Evolutionary conservation across 2,797 vertebrate species (phyloP).

Genomic region (Acipenser oxyrinchus): DNA sequence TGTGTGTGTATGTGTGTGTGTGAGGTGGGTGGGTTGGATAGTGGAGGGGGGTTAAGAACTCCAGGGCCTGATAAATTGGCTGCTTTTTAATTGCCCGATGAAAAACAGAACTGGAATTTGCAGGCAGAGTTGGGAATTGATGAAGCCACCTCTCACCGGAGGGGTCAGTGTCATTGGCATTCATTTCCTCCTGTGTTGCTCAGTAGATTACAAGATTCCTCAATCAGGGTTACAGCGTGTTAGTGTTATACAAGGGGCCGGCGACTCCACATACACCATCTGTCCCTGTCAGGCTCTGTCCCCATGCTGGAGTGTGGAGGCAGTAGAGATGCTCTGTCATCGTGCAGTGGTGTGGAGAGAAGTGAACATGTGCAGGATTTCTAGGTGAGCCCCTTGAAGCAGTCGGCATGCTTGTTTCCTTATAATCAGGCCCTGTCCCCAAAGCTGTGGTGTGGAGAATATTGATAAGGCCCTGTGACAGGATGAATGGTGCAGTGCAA

Average conservation of each 20-base stretch:
- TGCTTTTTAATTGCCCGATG: conserved; percentile 64
- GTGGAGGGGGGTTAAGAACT: conserved; percentile 59
- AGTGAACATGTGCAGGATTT: too few species aligned
- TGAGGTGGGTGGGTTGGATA: conserved; percentile 2
- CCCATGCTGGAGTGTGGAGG: too few species aligned
- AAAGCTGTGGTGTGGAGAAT: too few species aligned
- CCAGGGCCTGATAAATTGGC: conserved; percentile 73
- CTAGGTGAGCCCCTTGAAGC: too few species aligned
- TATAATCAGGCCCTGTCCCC: too few species aligned
- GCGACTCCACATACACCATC: too few species aligned
- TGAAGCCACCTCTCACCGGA: conserved; percentile 29
- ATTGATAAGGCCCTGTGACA: too few species aligned
- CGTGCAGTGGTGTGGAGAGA: too few species aligned
- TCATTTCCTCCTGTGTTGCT: conserved; percentile 22
- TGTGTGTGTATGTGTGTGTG: background rate
- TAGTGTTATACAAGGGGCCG: background rate
- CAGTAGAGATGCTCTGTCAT: too few species aligned
- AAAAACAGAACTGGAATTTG: conserved; percentile 19
- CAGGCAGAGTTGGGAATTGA: conserved; percentile 40
- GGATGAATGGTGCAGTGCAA: too few species aligned
- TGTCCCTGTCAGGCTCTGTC: too few species aligned
- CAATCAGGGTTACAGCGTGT: background rate
- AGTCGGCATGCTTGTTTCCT: too few species aligned
- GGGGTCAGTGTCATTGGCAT: conserved; percentile 41
- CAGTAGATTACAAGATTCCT: background rate